phyloP scores from a whole-genome alignment of 1,140 invertebrate species.

The Aphelinus certus region DNA sequence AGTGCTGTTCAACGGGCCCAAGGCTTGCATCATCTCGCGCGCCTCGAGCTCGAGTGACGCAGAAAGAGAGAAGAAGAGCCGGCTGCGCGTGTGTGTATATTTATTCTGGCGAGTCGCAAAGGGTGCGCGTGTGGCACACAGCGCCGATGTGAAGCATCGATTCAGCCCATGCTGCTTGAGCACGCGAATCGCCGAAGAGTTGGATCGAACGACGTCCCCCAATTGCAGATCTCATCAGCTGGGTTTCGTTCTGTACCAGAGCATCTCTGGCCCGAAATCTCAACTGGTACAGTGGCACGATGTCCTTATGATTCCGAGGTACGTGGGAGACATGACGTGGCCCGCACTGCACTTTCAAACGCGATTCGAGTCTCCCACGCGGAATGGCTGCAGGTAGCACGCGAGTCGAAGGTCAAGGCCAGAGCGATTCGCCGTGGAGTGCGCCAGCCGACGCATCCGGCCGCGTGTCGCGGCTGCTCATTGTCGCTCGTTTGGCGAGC shows the following conservation, averaged over 20 bases:
- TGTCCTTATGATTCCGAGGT: too few relatives aligned
- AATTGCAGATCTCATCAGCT: neutral
- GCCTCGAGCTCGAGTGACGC: neutral
- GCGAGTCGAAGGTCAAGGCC: slow-evolving; percentile 30
- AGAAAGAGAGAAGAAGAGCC: neutral
- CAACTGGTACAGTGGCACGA: too few relatives aligned
- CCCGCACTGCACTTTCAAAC: too few relatives aligned
- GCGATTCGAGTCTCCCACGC: too few relatives aligned
- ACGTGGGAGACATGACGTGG: too few relatives aligned
- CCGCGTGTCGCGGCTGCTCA: too few relatives aligned
- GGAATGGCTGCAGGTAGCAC: too few relatives aligned
- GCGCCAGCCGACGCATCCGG: neutral
- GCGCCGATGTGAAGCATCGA: too few relatives aligned
- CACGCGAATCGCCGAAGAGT: neutral
- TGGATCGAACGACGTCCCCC: neutral
- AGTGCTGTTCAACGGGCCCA: too few relatives aligned
- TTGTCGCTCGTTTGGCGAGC: too few relatives aligned
- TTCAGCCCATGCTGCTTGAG: neutral
- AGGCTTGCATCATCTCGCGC: neutral
- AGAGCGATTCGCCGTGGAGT: slow-evolving; percentile 7
- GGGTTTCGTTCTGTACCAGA: too few relatives aligned
- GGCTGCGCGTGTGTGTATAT: neutral
- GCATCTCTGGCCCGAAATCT: slow-evolving; percentile 36
- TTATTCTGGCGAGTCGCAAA: slow-evolving; percentile 2
- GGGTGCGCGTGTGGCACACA: too few relatives aligned